A percentile compares a stretch with the other conserved stretches of the same genome.
Conservation (phyloP, 92 coral and sea anemone species). For the Zoanthus sansibaricus region DNA sequence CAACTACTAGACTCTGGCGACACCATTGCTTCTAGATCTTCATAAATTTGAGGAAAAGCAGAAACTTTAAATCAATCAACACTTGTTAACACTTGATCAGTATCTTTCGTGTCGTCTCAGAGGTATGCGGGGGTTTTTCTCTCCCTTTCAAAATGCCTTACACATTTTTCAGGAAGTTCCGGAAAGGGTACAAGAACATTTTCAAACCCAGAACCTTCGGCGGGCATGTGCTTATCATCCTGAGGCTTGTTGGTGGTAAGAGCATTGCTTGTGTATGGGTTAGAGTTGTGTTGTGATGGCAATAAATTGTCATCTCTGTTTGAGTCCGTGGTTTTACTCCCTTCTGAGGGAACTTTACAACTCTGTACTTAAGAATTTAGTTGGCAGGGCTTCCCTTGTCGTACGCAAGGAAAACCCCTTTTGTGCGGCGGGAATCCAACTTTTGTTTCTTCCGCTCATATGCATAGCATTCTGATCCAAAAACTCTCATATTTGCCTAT, state of each 20-base stretch:
- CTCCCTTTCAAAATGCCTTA: conserved; percentile 38
- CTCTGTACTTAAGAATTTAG: conserved; percentile 51
- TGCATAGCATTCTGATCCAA: conserved; percentile 63
- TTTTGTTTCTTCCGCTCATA: conserved; percentile 54
- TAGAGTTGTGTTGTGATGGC: conserved; percentile 37
- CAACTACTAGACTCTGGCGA: conserved; percentile 61
- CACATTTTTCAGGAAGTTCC: conserved; percentile 26
- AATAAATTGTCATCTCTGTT: too few species aligned
- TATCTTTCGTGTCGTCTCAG: conserved; percentile 47
- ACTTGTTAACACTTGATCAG: conserved; percentile 48
- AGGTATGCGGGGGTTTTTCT: conserved; percentile 59
- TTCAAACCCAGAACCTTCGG: conserved; percentile 45
- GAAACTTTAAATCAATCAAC: conserved; percentile 53
- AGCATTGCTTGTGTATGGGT: conserved; percentile 19
- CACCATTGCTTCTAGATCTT: conserved; percentile 62
- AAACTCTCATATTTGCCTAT: conserved; percentile 64
- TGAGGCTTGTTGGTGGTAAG: conserved; percentile 45
- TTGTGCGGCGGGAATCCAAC: conserved; percentile 50
- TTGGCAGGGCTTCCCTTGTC: conserved; percentile 62
- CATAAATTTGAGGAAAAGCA: conserved; percentile 60
- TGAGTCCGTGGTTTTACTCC: conserved; percentile 33
- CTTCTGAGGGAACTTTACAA: conserved; percentile 56
- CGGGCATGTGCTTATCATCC: conserved; percentile 30
- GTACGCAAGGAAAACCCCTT: conserved; percentile 55
- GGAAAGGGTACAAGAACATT: conserved; percentile 10